Evolutionary conservation across 2,113 vertebrate genomes (phyloP).

Genomic region (Anhinga anhinga): DNA sequence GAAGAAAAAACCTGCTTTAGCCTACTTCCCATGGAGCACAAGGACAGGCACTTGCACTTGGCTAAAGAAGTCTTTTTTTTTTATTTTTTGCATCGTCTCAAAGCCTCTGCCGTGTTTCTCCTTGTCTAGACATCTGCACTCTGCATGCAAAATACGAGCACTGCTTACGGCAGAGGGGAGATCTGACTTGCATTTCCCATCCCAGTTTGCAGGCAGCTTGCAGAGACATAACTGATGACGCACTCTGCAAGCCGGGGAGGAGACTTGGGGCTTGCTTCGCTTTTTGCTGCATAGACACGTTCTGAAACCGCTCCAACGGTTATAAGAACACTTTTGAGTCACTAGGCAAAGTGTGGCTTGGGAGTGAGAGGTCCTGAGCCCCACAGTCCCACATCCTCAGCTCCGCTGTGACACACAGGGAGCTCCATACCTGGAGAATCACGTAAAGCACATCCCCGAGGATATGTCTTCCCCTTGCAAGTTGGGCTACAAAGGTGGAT

Average conservation of each 20-base stretch:
- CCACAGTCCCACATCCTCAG: accelerated
- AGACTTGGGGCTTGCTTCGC: not conserved
- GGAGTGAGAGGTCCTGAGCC: not conserved
- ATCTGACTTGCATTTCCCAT: not conserved
- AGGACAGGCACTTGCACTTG: not conserved
- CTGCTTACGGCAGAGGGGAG: not conserved
- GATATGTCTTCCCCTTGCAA: not conserved
- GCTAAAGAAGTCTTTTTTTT: not conserved
- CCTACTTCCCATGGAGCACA: not conserved
- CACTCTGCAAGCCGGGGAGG: not conserved
- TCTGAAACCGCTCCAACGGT: accelerated
- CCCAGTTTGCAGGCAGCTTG: not conserved
- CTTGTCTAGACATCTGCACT: not conserved
- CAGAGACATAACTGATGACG: not conserved
- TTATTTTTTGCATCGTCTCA: not conserved
- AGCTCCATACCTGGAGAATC: not conserved
- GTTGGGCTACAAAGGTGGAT: accelerated
- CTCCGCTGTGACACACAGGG: accelerated
- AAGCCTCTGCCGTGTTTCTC: not conserved
- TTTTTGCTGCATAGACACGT: not conserved
- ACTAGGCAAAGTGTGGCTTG: not conserved
- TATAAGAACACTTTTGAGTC: accelerated
- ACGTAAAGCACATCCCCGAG: not conserved
- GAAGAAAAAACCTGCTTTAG: not conserved
- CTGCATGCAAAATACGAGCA: not conserved